Evolutionary conservation across 2,888 invertebrate genomes (phyloP), one percentile per base, ranked within the genome.

Genomic region (Oscheius sp.): DNA sequence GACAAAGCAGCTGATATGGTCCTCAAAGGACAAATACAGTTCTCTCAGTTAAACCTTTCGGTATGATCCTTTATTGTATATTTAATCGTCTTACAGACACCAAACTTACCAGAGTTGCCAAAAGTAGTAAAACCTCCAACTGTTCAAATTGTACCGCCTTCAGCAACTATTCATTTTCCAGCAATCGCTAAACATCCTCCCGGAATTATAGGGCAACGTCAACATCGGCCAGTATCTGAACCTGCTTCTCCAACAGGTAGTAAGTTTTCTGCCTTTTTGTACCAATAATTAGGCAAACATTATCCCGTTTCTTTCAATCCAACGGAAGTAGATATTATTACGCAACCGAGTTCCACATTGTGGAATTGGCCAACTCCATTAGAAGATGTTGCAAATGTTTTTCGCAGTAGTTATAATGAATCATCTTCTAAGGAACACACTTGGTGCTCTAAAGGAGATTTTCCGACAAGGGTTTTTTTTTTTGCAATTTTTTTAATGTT

Each of bases 151-250:
- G 74, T 75, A 14, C 74, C 70, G 33, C 74, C 75, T 14, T 73
- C 73, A 2, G 14, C 67, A 8, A 32, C 70, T 8, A 33, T 69
- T 1, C 66, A 65, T 33, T 56, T 67, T 36, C 70, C 68, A 8
- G 56, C 71, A 2, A 65, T 71, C 32, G n/a, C 56, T 9, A 61
- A 72, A 8, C 51, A 68, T n/a, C 74, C 75, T 5, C 70, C 72
- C 2, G 71, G 71, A 47, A 68, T 78, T 12, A 78, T 78, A n/a
- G 78, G 78, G 8, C 75, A 78, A 54, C 78, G n/a, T n/a, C n/a
- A n/a, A n/a, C n/a, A n/a, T n/a, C n/a, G n/a, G n/a, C n/a, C n/a
- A n/a, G n/a, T n/a, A n/a, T n/a, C n/a, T n/a, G n/a, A n/a, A n/a
- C n/a, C n/a, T n/a, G n/a, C n/a, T n/a, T n/a, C n/a, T n/a, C n/a